Conservation (phyloP, 2,888 invertebrate genomes). For the Eupithecia subumbrata region DNA sequence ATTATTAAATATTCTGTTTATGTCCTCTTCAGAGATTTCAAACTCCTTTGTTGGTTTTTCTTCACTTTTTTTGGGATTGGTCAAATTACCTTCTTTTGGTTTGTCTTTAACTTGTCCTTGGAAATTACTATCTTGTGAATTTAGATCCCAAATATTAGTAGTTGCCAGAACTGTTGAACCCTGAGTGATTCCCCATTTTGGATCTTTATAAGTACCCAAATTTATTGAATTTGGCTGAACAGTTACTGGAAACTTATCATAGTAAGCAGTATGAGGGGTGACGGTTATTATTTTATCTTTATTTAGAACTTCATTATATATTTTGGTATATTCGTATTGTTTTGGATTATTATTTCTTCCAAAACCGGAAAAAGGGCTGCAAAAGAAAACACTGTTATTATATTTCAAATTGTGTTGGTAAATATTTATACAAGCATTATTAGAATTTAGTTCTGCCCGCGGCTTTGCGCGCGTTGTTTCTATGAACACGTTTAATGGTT, state of each 20-base stretch:
- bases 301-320: slow-evolving; percentile 16
- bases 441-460: neutral
- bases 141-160: neutral
- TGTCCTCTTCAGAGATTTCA: slow-evolving; percentile 1
- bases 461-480: neutral
- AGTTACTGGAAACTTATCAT: slow-evolving; percentile 8
- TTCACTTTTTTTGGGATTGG: neutral
- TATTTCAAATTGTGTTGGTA: neutral
- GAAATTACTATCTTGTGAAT: neutral
- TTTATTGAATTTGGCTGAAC: slow-evolving; percentile 8
- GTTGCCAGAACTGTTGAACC: neutral
- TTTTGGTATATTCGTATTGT: slow-evolving; percentile 9
- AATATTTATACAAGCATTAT: neutral
- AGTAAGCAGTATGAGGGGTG: slow-evolving; percentile 20
- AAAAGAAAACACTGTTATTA: neutral
- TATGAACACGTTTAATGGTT: neutral
- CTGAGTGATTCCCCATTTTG: neutral
- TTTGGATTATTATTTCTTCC: slow-evolving; percentile 12
- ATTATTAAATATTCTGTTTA: slow-evolving; percentile 10
- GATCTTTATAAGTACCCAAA: neutral
- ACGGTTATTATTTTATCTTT: slow-evolving; percentile 27
- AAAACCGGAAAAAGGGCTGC: slow-evolving; percentile 23
- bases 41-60: neutral
- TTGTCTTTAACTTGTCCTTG: neutral
- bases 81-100: neutral